Base-by-base conservation (phyloP, 2,888 invertebrate genomes). In the Drosophila hamatofila region DNA sequence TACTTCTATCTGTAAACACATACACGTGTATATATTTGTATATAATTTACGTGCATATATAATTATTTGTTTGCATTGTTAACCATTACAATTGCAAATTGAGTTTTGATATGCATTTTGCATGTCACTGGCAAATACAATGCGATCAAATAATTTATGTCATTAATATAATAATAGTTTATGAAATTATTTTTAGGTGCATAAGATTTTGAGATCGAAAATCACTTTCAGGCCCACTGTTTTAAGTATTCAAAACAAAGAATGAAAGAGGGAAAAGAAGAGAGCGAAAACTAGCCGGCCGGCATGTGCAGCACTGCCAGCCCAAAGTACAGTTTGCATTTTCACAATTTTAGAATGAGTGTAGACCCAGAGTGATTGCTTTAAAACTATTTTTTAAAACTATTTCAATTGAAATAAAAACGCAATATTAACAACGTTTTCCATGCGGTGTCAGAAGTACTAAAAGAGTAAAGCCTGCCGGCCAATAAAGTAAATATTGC, bases 51-150 rank as follows among this genome's bases (percentile, higher is more conserved):
- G 18, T 41, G 14, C 37, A 30, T 27, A 35, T 35, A 16, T 37
- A 69, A 35, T 30, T 30, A 41, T 39, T 69, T 46, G 25, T 2
- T 37, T 57, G 37, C 39, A 39, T 58, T 60, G 33, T 56, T 41
- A 16, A 23, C 18, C 25, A 61, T 33, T 65, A 8, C 52, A 63
- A 46, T 14, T 59, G 33, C 42, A 52, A 18, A 63, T 30, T 52
- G 33, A 9, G 23, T 33, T 30, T 46, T 39, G n/a, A 48, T 57
- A 23, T 37, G n/a, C 35, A 30, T 39, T 49, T 73, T 58, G 39
- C 41, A 42, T 58, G 70, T 21, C 25, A 27, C n/a, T 6, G 23
- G 60, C 55, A 51, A 21, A n/a, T 56, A 46, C n/a, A 46, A 30
- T 21, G 16, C 1, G 18, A 52, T 37, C 12, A 37, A 42, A 58